A percentile compares a stretch with the other conserved stretches of the same genome.
Conservation (phyloP, 2,888 invertebrate species). For the Pheosia gnoma region DNA sequence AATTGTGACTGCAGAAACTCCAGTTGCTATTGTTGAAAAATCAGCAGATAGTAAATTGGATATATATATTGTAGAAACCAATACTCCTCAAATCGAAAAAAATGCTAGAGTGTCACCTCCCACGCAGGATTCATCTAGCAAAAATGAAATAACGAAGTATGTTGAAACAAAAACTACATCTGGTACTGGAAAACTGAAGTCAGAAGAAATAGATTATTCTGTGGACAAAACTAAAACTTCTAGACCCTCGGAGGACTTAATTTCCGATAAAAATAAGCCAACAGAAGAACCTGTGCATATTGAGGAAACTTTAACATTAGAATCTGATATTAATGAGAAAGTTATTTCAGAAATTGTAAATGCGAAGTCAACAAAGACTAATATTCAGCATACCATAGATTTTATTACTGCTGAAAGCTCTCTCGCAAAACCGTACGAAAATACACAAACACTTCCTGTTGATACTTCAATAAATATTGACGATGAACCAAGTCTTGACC, state of each 20-base stretch:
- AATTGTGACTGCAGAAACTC: background rate
- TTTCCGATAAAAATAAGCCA: background rate
- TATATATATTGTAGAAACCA: background rate
- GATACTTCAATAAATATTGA: background rate
- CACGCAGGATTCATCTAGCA: conserved; percentile 7
- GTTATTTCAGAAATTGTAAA: background rate
- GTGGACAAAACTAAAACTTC: background rate
- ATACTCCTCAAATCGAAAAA: background rate
- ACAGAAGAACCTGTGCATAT: background rate
- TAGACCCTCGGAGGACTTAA: background rate
- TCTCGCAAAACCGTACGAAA: conserved; percentile 5
- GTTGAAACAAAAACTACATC: background rate
- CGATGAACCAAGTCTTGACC: background rate
- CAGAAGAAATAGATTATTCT: background rate
- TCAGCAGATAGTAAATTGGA: background rate
- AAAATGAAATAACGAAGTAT: background rate
- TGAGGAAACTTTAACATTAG: background rate
- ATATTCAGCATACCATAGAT: conserved; percentile 16
- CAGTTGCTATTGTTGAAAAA: background rate
- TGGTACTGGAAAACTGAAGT: background rate
- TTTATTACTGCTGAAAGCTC: conserved; percentile 14
- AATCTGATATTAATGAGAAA: background rate
- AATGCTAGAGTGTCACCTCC: background rate
- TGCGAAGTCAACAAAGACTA: conserved; percentile 6
- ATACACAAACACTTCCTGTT: background rate